Conservation (phyloP, 1,140 invertebrate species). For the Alviniconcha marisindica region DNA sequence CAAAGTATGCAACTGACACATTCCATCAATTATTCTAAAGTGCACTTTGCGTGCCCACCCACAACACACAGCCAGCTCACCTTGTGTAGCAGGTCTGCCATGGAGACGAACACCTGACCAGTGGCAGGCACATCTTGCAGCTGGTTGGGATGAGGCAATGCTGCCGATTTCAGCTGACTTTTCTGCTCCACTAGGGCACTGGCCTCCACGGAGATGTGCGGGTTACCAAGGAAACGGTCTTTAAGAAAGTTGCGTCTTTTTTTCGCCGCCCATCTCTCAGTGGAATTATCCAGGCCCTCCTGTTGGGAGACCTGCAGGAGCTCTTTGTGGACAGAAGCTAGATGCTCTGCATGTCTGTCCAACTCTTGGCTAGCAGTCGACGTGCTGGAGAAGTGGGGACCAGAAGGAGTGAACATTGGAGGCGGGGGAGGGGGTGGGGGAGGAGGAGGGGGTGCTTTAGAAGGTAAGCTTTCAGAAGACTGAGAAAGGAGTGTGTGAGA, state of each 20-base stretch:
- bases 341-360: neutral
- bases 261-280: neutral
- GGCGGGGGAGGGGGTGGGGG: conserved; percentile 50
- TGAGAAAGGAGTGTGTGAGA: neutral
- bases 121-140: conserved; percentile 48
- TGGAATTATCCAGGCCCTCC: neutral
- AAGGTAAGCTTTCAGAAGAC: conserved; percentile 24
- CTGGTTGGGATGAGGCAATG: conserved; percentile 56
- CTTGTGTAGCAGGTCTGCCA: conserved; percentile 60
- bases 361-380: neutral
- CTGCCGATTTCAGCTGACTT: conserved; percentile 48
- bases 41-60: too few species aligned
- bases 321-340: conserved; percentile 4
- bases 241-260: conserved; percentile 22
- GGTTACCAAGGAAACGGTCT: conserved; percentile 19
- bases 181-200: conserved; percentile 53
- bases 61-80: conserved; percentile 42
- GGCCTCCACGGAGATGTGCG: conserved; percentile 47
- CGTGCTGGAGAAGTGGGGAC: neutral
- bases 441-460: conserved; percentile 33
- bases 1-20: too few species aligned
- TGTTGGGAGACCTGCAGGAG: conserved; percentile 20
- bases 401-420: conserved; percentile 4
- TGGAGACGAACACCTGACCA: conserved; percentile 44
- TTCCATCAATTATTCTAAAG: too few species aligned